Evolutionary conservation across 2,888 invertebrate genomes (phyloP).

Genomic region (Liodrosophila aerea): DNA sequence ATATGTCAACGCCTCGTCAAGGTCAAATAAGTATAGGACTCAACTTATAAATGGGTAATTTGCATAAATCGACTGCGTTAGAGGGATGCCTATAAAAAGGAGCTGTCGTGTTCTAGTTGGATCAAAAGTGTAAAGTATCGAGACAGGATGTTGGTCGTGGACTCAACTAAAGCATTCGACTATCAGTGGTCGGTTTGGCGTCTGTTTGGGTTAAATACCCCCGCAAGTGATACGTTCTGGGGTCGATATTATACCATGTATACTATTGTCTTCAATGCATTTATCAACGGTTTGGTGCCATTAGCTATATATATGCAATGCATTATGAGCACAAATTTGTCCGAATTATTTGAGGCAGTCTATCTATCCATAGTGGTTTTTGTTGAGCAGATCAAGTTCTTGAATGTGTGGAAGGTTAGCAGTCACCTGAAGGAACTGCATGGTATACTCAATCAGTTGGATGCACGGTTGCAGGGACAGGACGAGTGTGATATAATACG

Average conservation of each 20-base stretch:
- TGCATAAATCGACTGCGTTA: conserved; percentile 41
- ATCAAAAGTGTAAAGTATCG: conserved; percentile 13
- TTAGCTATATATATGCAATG: conserved; percentile 50
- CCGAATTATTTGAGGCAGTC: conserved; percentile 66
- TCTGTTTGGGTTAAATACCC: conserved; percentile 63
- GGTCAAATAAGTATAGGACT: too few relatives aligned
- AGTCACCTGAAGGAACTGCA: conserved; percentile 48
- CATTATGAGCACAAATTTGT: too few relatives aligned
- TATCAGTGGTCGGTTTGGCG: conserved; percentile 75
- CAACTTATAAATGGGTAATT: conserved; percentile 58
- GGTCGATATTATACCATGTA: conserved; percentile 57
- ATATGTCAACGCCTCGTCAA: neutral
- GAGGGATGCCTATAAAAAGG: conserved; percentile 21
- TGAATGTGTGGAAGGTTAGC: conserved; percentile 54
- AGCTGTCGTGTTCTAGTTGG: neutral
- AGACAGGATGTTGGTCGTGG: conserved; percentile 25
- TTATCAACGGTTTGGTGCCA: conserved; percentile 44
- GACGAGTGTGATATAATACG: conserved; percentile 52
- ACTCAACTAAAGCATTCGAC: conserved; percentile 61
- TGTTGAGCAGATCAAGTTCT: conserved; percentile 62
- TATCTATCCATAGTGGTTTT: conserved; percentile 50
- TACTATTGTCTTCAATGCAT: conserved; percentile 46
- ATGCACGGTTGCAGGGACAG: conserved; percentile 34
- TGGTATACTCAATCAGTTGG: too few relatives aligned
- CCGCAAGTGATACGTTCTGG: conserved; percentile 38